A percentile compares a stretch with the other conserved stretches of the same genome.
Evolutionary conservation across 2,113 vertebrate species (phyloP).

Genomic region (Grallaria varia): DNA sequence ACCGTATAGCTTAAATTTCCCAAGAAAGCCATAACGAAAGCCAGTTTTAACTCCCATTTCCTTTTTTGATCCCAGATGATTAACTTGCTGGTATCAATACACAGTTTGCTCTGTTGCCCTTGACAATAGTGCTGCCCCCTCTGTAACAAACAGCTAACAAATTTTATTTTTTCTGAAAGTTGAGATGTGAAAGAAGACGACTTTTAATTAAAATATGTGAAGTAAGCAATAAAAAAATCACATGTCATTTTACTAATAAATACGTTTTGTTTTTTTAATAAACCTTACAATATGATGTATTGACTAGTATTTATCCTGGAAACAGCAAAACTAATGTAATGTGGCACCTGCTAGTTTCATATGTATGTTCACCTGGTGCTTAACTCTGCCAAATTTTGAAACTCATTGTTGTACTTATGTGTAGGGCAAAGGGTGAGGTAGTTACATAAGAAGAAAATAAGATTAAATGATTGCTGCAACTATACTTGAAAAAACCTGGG

Average conservation of each 20-base stretch:
- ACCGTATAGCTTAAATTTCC: not conserved
- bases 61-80: not conserved
- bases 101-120: not conserved
- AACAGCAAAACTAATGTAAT: not conserved
- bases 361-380: not conserved
- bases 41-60: not conserved
- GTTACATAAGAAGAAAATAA: not conserved
- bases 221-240: slow-evolving; percentile 14
- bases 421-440: not conserved
- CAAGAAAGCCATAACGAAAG: not conserved
- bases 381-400: slow-evolving; percentile 20
- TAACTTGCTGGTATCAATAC: not conserved
- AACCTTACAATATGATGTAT: not conserved
- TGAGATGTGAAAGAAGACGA: not conserved
- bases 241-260: slow-evolving; percentile 15
- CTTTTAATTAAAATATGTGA: not conserved
- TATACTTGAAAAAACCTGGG: not conserved
- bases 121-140: not conserved
- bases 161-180: not conserved
- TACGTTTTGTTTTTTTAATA: not conserved
- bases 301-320: slow-evolving; percentile 5
- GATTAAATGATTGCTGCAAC: not conserved
- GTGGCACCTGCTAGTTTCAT: not conserved
- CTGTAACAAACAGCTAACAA: not conserved
- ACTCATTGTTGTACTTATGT: not conserved